Conservation (phyloP, 2,888 invertebrate genomes). For the Chymomyza caudatula region DNA sequence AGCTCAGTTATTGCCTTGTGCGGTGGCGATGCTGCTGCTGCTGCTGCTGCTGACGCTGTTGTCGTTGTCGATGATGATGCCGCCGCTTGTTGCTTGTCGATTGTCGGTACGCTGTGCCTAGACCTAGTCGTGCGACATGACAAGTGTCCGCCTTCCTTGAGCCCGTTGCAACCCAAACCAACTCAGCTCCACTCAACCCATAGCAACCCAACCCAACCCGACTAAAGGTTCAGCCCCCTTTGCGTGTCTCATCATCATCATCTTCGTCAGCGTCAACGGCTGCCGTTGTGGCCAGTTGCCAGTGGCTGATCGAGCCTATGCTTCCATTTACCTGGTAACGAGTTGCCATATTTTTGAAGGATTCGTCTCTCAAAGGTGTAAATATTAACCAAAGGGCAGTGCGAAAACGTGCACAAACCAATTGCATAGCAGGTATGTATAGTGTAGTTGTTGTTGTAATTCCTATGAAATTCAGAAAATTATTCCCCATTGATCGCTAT, state of each 20-base stretch:
- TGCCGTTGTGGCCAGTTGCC: constrained; percentile 7
- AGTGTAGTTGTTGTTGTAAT: neutral
- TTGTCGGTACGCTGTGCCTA: constrained; percentile 16
- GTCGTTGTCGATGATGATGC: constrained; percentile 1
- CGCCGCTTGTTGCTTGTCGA: neutral
- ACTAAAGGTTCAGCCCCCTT: constrained; percentile 19
- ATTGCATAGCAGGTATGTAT: neutral
- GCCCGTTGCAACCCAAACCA: neutral
- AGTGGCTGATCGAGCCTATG: neutral
- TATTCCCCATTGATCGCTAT: neutral
- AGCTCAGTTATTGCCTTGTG: constrained; percentile 1
- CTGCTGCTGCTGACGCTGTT: neutral
- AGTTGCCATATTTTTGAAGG: constrained; percentile 56
- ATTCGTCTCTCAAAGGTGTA: constrained; percentile 60
- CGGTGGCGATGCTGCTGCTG: constrained; percentile 12
- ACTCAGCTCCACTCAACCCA: neutral
- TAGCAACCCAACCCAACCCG: constrained; percentile 13
- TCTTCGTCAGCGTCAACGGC: neutral
- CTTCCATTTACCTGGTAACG: constrained; percentile 29
- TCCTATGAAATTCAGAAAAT: neutral
- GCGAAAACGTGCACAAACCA: constrained; percentile 2
- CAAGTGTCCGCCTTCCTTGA: constrained; percentile 53
- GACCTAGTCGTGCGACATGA: constrained; percentile 49
- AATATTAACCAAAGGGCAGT: constrained; percentile 61
- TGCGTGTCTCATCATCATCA: constrained; percentile 27